A percentile compares a stretch with the other conserved stretches of the same genome.
Conservation (phyloP, 2,113 vertebrate genomes). For the Cebus imitator region DNA sequence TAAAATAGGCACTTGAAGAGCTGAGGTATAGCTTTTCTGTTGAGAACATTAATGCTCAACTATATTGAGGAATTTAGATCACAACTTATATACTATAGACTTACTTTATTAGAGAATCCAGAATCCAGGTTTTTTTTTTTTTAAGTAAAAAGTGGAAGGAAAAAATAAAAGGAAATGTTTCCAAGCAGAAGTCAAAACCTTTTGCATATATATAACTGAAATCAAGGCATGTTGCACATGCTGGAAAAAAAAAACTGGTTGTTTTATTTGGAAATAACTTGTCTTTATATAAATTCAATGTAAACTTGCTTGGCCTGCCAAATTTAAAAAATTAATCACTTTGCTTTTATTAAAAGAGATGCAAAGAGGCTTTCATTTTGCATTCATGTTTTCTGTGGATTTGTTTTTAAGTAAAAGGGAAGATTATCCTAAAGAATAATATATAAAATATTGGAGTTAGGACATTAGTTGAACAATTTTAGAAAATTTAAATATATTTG, state of each 20-base stretch:
- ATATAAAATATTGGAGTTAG: neutral
- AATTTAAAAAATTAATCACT: neutral
- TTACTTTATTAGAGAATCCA: neutral
- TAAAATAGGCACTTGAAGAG: neutral
- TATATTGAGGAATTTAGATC: neutral
- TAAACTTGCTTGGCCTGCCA: slow-evolving; percentile 1
- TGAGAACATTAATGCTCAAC: neutral
- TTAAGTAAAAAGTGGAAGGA: neutral
- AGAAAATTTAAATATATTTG: neutral
- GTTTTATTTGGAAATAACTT: slow-evolving; percentile 8
- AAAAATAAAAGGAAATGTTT: neutral
- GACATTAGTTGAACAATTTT: neutral
- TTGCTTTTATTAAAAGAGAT: neutral
- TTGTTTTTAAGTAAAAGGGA: neutral
- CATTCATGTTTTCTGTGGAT: neutral
- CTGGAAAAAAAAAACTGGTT: neutral
- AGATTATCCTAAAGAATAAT: neutral
- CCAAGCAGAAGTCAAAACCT: neutral
- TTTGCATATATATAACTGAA: neutral
- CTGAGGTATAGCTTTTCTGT: neutral
- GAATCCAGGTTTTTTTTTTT: neutral
- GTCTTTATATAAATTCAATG: neutral
- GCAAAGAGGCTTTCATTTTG: neutral
- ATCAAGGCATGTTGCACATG: neutral
- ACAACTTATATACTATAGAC: neutral